Base-by-base conservation (phyloP, 2,888 invertebrate species). In the Phorcus lineatus region DNA sequence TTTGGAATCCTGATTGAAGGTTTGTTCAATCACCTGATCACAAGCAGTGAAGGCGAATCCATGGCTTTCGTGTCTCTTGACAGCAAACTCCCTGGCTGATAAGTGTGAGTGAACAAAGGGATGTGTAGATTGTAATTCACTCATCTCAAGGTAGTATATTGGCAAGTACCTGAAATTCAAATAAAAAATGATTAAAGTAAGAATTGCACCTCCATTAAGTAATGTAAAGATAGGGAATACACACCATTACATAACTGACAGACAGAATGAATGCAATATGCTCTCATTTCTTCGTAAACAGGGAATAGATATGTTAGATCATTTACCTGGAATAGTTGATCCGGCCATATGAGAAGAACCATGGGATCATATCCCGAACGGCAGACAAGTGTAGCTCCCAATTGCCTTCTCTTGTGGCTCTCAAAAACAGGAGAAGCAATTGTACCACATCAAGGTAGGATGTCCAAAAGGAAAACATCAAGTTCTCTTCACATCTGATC, bases 361-460 rank as follows among this genome's bases (percentile, higher is more conserved):
- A 86, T 3, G 82, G 86, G 17, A 86, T 81, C 80, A 86, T 79
- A 1, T 11, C 24, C 6, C 78, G 2, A 17, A 86, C 81, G 6
- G 77, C 19, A n/a, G 53, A 19, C 4, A 87, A 80, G 57, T 85
- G 86, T 9, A 85, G 24, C 19, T 40, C 13, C 83, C 84, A 85
- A 54, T 83, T 77, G 0, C 82, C 86, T 57, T 84, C 84, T 22
- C 82, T 47, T 6, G 82, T 67, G n/a, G 86, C 86, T 24, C 84
- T 74, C 1, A 84, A 13, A 3, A 84, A 54, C 1, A 53, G 54
- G 40, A 88, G 81, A 6, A 86, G 31, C 16, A 81, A 7, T 57
- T 85, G 84, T 11, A 87, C 74, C 83, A 89, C 85, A 54, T 89
- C 85, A 11, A 85, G 31, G 67, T 83, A 86, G 6, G 83, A 81